phyloP scores from a whole-genome alignment of 2,888 invertebrate species.

The Rhogogaster chlorosoma region DNA sequence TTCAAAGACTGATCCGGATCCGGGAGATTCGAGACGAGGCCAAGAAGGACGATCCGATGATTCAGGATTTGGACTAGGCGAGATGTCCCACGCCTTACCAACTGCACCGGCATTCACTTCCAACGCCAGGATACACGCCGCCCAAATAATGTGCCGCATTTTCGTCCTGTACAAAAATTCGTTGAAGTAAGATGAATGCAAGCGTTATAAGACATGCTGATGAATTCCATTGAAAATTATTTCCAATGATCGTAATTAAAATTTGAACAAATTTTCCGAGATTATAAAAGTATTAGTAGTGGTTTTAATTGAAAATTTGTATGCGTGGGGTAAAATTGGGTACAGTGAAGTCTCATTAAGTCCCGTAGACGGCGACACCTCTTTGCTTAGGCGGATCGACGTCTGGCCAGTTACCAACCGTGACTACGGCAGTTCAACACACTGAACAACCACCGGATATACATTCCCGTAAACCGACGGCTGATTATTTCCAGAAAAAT shows the following conservation, averaged over 20 bases:
- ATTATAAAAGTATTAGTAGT: background rate
- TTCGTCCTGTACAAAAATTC: background rate
- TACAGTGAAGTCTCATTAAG: background rate
- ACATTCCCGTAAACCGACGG: constrained; percentile 49
- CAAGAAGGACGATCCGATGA: constrained; percentile 62
- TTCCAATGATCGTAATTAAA: constrained; percentile 47
- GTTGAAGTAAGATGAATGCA: background rate
- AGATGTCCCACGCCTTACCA: constrained; percentile 70
- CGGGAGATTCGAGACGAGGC: constrained; percentile 62
- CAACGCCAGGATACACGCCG: constrained; percentile 53
- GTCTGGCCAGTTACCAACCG: constrained; percentile 20
- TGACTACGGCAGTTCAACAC: constrained; percentile 17
- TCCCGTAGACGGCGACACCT: constrained; percentile 23
- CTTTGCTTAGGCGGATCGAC: background rate
- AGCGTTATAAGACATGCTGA: background rate
- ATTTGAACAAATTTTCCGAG: background rate
- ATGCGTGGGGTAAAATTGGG: background rate
- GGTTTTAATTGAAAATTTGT: background rate
- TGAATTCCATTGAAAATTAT: constrained; percentile 18
- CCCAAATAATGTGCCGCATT: constrained; percentile 32
- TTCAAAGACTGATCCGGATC: constrained; percentile 66
- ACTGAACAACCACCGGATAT: background rate
- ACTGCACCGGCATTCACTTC: constrained; percentile 57
- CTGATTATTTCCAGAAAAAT: background rate
- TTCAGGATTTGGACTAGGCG: constrained; percentile 61